These are phyloP conservation scores for Medauroidea extradentata DNA, from an alignment of 1,140 invertebrate genomes.

Conservation along the genomic window DNA sequence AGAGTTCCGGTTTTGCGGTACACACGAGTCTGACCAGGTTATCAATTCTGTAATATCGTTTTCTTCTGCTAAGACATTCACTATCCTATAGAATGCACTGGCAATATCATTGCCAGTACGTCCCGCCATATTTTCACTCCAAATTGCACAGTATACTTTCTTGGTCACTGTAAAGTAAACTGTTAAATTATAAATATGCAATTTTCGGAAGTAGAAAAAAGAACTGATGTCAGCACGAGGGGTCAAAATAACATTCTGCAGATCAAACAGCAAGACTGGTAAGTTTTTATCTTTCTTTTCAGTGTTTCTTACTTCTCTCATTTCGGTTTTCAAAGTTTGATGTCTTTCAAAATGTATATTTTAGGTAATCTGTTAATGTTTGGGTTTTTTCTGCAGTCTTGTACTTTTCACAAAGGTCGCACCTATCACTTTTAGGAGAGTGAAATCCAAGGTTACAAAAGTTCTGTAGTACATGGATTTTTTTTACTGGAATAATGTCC, in stretches of 20 bases:
- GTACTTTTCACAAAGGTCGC: too few relatives aligned
- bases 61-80: slow-evolving; percentile 10
- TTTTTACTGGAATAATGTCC: too few relatives aligned
- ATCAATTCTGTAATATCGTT: slow-evolving; percentile 9
- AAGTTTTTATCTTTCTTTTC: too few relatives aligned
- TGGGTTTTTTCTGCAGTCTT: too few relatives aligned
- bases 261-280: not conserved
- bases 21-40: slow-evolving; percentile 15
- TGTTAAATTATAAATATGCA: slow-evolving; percentile 18
- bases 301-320: too few relatives aligned
- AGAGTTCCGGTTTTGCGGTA: slow-evolving; percentile 14
- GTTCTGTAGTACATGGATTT: too few relatives aligned
- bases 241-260: not conserved
- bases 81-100: slow-evolving; percentile 17
- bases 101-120: slow-evolving; percentile 25
- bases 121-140: slow-evolving; percentile 17
- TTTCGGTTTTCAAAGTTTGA: too few relatives aligned
- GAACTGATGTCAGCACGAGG: not conserved
- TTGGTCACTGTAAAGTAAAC: slow-evolving; percentile 17
- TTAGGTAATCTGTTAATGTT: too few relatives aligned
- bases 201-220: not conserved
- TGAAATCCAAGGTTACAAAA: too few relatives aligned
- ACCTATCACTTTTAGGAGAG: too few relatives aligned
- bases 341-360: too few relatives aligned
- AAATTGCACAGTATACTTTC: slow-evolving; percentile 20